phyloP scores from a whole-genome alignment of 1,140 invertebrate species.

The Gryllus bimaculatus region DNA sequence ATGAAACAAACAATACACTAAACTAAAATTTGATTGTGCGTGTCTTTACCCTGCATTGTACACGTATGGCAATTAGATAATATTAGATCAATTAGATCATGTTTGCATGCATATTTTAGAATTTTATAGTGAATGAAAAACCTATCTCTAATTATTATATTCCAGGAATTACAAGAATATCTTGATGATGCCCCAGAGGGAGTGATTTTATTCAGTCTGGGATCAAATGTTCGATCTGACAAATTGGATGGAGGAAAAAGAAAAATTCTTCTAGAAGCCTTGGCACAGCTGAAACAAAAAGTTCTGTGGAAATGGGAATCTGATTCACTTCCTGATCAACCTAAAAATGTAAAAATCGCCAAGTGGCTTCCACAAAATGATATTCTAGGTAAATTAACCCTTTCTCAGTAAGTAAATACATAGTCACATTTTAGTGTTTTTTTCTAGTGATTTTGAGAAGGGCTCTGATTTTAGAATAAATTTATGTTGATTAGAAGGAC shows the following conservation, averaged over 20 bases:
- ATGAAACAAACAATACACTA: too few relatives aligned
- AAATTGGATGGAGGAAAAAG: conserved; percentile 44
- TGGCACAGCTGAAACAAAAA: conserved; percentile 46
- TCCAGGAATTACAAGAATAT: not conserved
- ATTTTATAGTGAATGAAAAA: too few relatives aligned
- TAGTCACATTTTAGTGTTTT: too few relatives aligned
- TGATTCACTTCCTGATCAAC: conserved; percentile 41
- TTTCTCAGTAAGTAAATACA: too few relatives aligned
- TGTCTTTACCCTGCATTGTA: too few relatives aligned
- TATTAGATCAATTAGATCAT: too few relatives aligned
- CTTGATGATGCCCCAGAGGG: not conserved
- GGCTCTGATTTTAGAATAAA: too few relatives aligned
- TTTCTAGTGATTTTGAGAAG: too few relatives aligned
- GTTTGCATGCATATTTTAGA: too few relatives aligned
- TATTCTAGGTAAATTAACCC: not conserved
- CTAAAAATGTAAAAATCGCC: not conserved
- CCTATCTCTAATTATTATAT: not conserved
- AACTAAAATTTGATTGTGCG: too few relatives aligned
- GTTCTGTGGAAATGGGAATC: conserved; percentile 67
- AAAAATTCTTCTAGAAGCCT: conserved; percentile 47
- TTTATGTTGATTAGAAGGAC: too few relatives aligned
- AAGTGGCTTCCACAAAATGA: conserved; percentile 12
- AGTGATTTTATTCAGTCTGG: not conserved
- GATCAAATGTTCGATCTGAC: not conserved
- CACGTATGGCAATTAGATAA: too few relatives aligned